These are phyloP conservation scores for Pseudotriccus pelzelni DNA, from an alignment of 2,797 vertebrate species.

Conservation along the genomic window DNA sequence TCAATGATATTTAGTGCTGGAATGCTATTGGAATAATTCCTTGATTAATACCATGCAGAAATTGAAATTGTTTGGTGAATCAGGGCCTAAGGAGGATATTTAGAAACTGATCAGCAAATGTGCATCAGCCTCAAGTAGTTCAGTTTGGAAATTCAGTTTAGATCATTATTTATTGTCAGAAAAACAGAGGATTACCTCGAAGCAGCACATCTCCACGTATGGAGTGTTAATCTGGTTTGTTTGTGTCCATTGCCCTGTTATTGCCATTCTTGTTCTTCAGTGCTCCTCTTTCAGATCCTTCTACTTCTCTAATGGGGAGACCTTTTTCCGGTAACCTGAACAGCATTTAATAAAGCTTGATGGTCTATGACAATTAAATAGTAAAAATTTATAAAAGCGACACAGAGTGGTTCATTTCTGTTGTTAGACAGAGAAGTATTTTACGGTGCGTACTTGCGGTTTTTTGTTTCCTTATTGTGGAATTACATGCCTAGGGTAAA, in stretches of 20 bases:
- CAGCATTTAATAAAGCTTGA: background rate
- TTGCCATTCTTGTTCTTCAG: background rate
- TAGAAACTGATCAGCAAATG: background rate
- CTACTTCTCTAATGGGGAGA: background rate
- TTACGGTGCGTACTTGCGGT: background rate
- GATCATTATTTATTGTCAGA: background rate
- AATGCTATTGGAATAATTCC: background rate
- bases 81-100: background rate
- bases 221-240: background rate
- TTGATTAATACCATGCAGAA: background rate
- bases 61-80: background rate
- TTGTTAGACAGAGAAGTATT: background rate
- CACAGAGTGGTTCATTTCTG: fast-evolving
- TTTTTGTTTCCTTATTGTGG: background rate
- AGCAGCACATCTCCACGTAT: background rate
- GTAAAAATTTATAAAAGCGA: background rate
- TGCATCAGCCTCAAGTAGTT: background rate
- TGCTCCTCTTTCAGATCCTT: background rate
- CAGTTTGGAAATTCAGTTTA: background rate
- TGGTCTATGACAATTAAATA: background rate
- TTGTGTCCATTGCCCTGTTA: background rate
- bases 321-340: background rate
- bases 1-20: background rate
- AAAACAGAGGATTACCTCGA: background rate
- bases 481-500: background rate